Conservation (phyloP, 2,113 vertebrate genomes). For the Cavia porcellus region DNA sequence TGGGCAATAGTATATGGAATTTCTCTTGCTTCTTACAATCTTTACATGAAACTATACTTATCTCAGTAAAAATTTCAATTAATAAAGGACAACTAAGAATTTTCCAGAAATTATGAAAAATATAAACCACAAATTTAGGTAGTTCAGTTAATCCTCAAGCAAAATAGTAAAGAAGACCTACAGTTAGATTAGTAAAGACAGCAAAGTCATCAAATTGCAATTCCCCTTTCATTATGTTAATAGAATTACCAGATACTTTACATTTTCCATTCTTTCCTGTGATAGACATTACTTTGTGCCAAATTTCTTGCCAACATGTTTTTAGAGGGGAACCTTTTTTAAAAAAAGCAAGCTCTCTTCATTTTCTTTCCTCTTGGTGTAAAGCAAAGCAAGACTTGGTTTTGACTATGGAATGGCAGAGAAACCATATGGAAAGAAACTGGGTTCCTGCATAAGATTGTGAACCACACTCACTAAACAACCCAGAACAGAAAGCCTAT, state of each 20-base stretch:
- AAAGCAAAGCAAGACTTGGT: conserved; percentile 12
- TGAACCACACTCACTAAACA: neutral
- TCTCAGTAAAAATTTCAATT: neutral
- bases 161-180: neutral
- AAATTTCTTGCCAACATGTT: neutral
- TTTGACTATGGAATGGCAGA: neutral
- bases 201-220: neutral
- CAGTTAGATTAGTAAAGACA: neutral
- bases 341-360: neutral
- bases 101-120: neutral
- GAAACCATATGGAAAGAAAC: neutral
- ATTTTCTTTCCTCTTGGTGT: neutral
- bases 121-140: neutral
- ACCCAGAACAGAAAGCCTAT: neutral
- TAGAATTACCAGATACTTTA: neutral
- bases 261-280: neutral
- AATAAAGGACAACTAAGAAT: neutral
- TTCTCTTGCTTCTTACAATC: neutral
- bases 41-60: neutral
- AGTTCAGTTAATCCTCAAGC: neutral
- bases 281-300: neutral
- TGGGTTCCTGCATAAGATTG: neutral
- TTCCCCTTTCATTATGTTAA: neutral
- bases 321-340: neutral
- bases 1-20: neutral